Base-by-base conservation (phyloP, 2,888 invertebrate species). In the Pinctada fucata region DNA sequence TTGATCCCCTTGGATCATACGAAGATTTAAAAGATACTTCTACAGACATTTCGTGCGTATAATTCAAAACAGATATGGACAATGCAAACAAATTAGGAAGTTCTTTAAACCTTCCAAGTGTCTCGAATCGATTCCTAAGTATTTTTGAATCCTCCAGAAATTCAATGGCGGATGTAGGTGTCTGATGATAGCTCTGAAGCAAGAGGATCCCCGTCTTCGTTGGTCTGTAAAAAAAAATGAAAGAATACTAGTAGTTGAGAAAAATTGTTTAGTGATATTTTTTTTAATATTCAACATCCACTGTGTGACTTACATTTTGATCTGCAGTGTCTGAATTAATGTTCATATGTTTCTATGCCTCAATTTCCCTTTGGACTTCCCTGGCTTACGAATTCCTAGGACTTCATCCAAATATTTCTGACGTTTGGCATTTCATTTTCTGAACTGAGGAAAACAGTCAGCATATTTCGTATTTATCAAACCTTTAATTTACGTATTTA, bases 391-490 rank as follows among this genome's bases (percentile, higher is more conserved):
- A 47, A 68, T 68, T 68, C 68, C 10, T 47, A 45, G 68, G 58
- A 58, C 6, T 13, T 6, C 58, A 58, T 10, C 68, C 68, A 45
- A 16, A 47, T 45, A 8, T 68, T 68, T 68, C 5, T 47, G 68
- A 68, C 10, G 68, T 68, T 47, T 68, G 68, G 68, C 68, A 68
- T 45, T 68, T 47, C 68, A 68, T 45, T 68, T 47, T 45, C 16
- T 16, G 47, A 4, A 68, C 68, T 68, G 68, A 68, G 47, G 68
- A 74, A 74, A 74, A 74, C 74, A 50, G n/a, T 49, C 66, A 63
- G 49, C 49, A 66, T 74, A 49, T 66, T 66, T 74, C 74, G 49
- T 50, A 74, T 74, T 31, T 66, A 74, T 74, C 74, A 74, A 50
- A 65, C 74, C 50, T 47, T 45, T 16, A 75, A 75, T 52, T 69